These are phyloP conservation scores for Borostomias antarcticus DNA, from an alignment of 2,797 vertebrate species.

Conservation along the genomic window DNA sequence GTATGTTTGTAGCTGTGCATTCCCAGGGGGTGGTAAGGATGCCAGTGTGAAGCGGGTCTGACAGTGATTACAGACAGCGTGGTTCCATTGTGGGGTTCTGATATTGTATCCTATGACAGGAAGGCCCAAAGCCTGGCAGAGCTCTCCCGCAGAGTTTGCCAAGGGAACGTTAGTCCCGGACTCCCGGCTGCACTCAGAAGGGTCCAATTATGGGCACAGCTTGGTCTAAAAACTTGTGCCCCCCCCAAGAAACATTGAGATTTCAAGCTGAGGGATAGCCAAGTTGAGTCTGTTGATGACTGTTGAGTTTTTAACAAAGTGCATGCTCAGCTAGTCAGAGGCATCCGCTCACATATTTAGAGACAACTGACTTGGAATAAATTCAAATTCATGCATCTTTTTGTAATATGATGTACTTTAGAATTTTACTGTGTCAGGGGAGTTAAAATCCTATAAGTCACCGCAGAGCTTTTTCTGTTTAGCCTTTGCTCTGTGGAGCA, in stretches of 20 bases:
- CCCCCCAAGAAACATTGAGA: constrained; percentile 54
- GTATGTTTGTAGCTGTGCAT: constrained; percentile 15
- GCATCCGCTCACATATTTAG: too few species aligned
- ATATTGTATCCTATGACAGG: constrained; percentile 57
- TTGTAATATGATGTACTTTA: constrained; percentile 7
- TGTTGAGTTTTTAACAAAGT: too few species aligned
- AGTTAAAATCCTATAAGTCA: constrained; percentile 2
- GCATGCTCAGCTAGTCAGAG: too few species aligned
- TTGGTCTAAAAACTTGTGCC: constrained; percentile 23
- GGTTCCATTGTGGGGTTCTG: constrained; percentile 46
- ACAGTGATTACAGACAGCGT: constrained; percentile 35
- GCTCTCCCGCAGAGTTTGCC: constrained; percentile 53
- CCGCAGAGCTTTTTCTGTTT: too few species aligned
- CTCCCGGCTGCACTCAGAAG: constrained; percentile 46
- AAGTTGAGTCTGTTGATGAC: too few species aligned
- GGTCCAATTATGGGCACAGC: constrained; percentile 62
- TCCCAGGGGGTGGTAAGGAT: not conserved
- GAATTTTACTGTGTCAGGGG: not conserved
- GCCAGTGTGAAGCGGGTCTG: constrained; percentile 25
- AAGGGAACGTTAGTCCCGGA: constrained; percentile 53
- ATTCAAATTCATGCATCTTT: not conserved
- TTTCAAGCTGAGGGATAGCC: not conserved
- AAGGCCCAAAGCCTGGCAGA: constrained; percentile 47
- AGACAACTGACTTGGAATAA: too few species aligned
- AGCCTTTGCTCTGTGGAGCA: constrained; percentile 1